Percentiles rank a stretch among this genome's conserved stretches.
These are phyloP conservation scores for Ichneumoninae sp. DNA, from an alignment of 2,888 invertebrate species.

Conservation along the genomic window DNA sequence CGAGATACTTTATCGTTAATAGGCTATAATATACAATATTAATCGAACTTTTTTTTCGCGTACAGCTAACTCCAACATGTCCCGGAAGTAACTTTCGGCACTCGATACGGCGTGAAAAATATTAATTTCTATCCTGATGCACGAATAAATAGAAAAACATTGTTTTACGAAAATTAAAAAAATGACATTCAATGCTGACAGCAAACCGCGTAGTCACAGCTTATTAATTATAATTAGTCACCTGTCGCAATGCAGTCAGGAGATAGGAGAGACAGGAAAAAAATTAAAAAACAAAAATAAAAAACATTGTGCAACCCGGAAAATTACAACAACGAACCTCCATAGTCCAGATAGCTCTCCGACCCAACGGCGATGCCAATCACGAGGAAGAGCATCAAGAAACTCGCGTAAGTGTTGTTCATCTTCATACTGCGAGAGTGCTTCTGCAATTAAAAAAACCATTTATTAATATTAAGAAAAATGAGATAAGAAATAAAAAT, in stretches of 20 bases:
- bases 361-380: constrained; percentile 69
- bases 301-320: background rate
- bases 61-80: background rate
- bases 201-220: background rate
- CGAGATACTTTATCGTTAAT: constrained; percentile 19
- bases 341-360: constrained; percentile 79
- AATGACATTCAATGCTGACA: background rate
- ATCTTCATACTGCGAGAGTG: constrained; percentile 67
- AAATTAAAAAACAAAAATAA: background rate
- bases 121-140: background rate
- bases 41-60: background rate
- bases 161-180: background rate
- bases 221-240: background rate
- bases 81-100: background rate
- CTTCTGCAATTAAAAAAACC: constrained; percentile 47
- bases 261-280: background rate
- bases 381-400: constrained; percentile 70
- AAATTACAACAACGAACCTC: constrained; percentile 69
- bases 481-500: background rate
- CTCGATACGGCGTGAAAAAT: background rate
- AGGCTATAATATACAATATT: constrained; percentile 24
- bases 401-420: constrained; percentile 68
- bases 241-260: background rate
- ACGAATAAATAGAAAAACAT: background rate
- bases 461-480: background rate